Conservation (phyloP, 2,888 invertebrate genomes). For the Amiota mariae region DNA sequence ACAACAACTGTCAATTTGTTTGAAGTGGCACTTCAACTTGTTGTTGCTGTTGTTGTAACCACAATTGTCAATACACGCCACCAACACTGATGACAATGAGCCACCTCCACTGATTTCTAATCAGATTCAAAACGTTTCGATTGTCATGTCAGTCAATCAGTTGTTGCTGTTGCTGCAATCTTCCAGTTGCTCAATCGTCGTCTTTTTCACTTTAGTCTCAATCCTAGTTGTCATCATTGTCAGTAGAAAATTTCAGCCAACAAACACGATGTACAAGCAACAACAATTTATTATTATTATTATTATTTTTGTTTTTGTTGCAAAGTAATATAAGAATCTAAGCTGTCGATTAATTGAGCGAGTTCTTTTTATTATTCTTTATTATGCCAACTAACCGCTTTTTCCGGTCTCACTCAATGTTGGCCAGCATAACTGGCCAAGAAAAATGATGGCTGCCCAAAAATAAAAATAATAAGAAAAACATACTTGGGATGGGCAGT, state of each 20-base stretch:
- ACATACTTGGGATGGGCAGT: neutral
- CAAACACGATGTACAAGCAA: neutral
- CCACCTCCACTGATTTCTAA: conserved; percentile 37
- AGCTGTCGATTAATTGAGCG: conserved; percentile 65
- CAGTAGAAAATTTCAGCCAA: conserved; percentile 9
- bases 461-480: conserved; percentile 37
- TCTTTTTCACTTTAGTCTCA: neutral
- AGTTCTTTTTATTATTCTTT: conserved; percentile 53
- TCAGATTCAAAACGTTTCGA: conserved; percentile 30
- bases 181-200: neutral
- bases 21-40: conserved; percentile 25
- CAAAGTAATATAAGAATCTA: conserved; percentile 32
- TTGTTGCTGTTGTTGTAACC: conserved; percentile 2
- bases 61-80: conserved; percentile 5
- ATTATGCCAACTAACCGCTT: conserved; percentile 51
- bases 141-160: conserved; percentile 32
- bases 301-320: neutral
- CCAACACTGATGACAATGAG: conserved; percentile 40
- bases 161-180: neutral
- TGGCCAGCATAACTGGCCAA: conserved; percentile 32
- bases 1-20: conserved; percentile 55
- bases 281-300: neutral
- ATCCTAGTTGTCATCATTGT: neutral
- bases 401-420: conserved; percentile 24
- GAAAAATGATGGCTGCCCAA: conserved; percentile 47